Evolutionary conservation across 2,797 vertebrate species (phyloP).

Genomic region (Pogoniulus pusillus): DNA sequence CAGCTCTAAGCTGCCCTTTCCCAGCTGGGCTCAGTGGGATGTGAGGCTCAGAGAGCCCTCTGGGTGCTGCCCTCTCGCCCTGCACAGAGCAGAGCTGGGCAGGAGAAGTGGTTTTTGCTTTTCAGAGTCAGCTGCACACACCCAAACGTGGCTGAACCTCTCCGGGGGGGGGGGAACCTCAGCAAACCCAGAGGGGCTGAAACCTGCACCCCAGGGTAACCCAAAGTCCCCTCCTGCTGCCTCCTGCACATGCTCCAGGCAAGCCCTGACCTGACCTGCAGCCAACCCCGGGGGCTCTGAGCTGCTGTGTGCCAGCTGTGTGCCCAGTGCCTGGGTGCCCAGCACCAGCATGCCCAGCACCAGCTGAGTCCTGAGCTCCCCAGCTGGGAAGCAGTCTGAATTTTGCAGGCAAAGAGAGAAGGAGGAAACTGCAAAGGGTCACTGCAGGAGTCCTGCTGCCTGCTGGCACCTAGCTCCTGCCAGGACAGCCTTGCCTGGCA

Average conservation of each 20-base stretch:
- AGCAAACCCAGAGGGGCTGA: background rate
- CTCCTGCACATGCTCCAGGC: background rate
- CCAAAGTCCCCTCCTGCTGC: rapidly evolving
- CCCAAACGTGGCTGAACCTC: background rate
- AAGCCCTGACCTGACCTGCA: background rate
- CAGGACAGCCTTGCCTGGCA: background rate
- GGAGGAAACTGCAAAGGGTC: background rate
- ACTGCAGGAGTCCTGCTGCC: background rate
- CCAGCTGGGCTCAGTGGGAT: background rate
- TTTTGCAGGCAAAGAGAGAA: background rate
- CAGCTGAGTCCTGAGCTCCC: background rate
- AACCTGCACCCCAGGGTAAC: background rate
- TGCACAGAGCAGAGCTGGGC: background rate
- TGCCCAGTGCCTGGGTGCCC: background rate
- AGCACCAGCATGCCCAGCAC: background rate
- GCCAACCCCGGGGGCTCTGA: background rate
- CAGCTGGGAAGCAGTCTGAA: background rate
- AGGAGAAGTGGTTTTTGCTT: background rate
- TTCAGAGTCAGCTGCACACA: background rate
- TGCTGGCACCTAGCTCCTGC: background rate
- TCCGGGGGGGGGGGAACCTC: no score
- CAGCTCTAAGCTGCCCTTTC: background rate
- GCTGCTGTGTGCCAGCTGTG: background rate
- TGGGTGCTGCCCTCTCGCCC: background rate
- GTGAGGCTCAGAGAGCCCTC: background rate